Conservation (phyloP, 1,140 invertebrate genomes). For the Macrobrachium rosenbergii region DNA sequence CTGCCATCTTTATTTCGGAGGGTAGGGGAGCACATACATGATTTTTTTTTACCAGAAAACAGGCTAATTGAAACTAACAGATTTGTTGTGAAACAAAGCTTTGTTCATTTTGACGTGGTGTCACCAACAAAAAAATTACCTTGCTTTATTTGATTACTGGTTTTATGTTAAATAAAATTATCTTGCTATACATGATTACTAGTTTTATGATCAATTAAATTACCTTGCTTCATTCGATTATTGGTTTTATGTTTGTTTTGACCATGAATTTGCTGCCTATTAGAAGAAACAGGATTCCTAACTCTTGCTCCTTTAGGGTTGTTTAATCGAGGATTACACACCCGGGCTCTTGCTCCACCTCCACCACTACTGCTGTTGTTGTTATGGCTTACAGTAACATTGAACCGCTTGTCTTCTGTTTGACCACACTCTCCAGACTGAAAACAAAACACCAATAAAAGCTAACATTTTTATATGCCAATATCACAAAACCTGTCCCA, state of each 20-base stretch:
- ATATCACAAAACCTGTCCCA: too few relatives aligned
- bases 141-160: too few relatives aligned
- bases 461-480: too few relatives aligned
- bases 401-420: constrained; percentile 51
- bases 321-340: constrained; percentile 41
- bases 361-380: constrained; percentile 37
- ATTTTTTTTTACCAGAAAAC: too few relatives aligned
- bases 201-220: not conserved
- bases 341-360: constrained; percentile 27
- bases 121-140: too few relatives aligned
- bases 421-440: constrained; percentile 34
- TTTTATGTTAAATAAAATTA: too few relatives aligned
- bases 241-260: constrained; percentile 58
- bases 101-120: too few relatives aligned
- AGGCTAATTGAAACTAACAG: too few relatives aligned
- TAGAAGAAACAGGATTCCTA: constrained; percentile 44
- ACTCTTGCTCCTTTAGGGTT: constrained; percentile 35
- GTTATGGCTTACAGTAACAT: constrained; percentile 47
- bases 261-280: constrained; percentile 39
- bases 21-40: too few relatives aligned
- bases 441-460: not conserved
- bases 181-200: not conserved
- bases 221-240: constrained; percentile 52
- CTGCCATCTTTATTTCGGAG: too few relatives aligned
- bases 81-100: too few relatives aligned